phyloP scores from a whole-genome alignment of 2,113 vertebrate species.

The Epinephelus cyanopodus region DNA sequence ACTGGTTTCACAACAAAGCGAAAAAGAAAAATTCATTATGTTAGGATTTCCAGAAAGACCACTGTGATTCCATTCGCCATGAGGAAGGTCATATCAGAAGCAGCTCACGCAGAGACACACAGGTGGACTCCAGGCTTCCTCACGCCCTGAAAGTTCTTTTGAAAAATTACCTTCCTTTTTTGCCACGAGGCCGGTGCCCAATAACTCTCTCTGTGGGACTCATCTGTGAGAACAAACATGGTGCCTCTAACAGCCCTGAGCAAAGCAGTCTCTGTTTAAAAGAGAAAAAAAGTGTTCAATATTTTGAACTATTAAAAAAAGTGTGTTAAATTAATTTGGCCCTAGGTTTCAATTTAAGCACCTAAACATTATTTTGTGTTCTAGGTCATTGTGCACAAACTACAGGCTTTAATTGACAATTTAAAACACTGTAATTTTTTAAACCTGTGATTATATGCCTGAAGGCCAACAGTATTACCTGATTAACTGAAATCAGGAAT shows the following conservation, averaged over 20 bases:
- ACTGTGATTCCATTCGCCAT: conserved; percentile 1
- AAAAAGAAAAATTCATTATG: background rate
- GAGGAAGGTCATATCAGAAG: conserved; percentile 24
- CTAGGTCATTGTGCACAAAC: conserved; percentile 38
- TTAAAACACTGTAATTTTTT: conserved; percentile 35
- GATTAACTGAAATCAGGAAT: conserved; percentile 23
- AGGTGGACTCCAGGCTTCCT: conserved; percentile 23
- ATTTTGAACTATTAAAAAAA: conserved; percentile 26
- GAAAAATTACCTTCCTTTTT: conserved; percentile 29
- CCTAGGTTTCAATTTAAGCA: conserved; percentile 45
- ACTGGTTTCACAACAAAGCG: conserved; percentile 9
- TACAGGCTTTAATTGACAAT: conserved; percentile 29
- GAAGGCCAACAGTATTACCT: conserved; percentile 11
- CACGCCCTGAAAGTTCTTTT: conserved; percentile 19
- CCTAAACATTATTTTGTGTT: conserved; percentile 49
- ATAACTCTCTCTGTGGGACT: conserved; percentile 31
- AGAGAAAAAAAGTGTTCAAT: background rate
- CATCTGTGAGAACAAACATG: conserved; percentile 52
- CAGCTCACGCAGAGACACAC: conserved; percentile 9
- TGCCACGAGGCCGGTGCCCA: conserved; percentile 25
- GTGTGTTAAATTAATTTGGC: conserved; percentile 45
- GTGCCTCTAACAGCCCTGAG: conserved; percentile 38
- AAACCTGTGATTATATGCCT: conserved; percentile 21
- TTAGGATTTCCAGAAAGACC: conserved; percentile 10
- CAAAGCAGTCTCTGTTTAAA: background rate